Evolutionary conservation across 2,888 invertebrate genomes (phyloP).

Genomic region (Lasioglossum lativentre): DNA sequence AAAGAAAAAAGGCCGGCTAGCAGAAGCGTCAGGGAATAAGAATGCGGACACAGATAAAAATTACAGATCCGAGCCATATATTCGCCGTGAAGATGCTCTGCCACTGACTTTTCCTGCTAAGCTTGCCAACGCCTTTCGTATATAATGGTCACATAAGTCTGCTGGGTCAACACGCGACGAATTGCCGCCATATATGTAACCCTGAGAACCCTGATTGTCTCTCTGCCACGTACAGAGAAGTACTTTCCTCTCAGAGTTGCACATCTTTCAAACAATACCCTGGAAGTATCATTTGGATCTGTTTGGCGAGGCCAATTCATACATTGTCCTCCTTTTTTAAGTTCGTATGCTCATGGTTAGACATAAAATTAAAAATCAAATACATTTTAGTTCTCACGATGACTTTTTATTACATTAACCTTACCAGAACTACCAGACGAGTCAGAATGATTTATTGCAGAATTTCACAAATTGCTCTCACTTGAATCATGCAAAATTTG

Average conservation of each 20-base stretch:
- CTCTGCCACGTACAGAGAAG: conserved; percentile 57
- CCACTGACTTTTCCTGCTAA: conserved; percentile 69
- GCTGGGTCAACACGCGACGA: conserved; percentile 41
- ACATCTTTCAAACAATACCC: neutral
- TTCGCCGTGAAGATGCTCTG: conserved; percentile 75
- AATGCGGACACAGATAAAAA: conserved; percentile 72
- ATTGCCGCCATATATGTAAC: conserved; percentile 32
- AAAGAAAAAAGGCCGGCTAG: neutral
- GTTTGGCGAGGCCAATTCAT: neutral
- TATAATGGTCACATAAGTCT: conserved; percentile 67
- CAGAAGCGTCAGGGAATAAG: conserved; percentile 32
- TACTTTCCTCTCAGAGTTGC: neutral
- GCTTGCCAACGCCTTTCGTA: conserved; percentile 65
- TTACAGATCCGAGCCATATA: conserved; percentile 76
- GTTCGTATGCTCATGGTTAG: too few relatives aligned
- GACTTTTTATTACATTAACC: too few relatives aligned
- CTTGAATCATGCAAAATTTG: too few relatives aligned
- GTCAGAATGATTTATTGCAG: too few relatives aligned
- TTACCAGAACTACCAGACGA: too few relatives aligned
- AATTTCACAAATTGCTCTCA: too few relatives aligned
- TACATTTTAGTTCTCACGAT: too few relatives aligned
- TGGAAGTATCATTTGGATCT: neutral
- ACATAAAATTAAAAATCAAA: too few relatives aligned
- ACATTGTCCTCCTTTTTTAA: neutral
- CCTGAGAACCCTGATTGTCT: conserved; percentile 54